Conservation (phyloP, 2,797 vertebrate species). For the Xenops minutus region DNA sequence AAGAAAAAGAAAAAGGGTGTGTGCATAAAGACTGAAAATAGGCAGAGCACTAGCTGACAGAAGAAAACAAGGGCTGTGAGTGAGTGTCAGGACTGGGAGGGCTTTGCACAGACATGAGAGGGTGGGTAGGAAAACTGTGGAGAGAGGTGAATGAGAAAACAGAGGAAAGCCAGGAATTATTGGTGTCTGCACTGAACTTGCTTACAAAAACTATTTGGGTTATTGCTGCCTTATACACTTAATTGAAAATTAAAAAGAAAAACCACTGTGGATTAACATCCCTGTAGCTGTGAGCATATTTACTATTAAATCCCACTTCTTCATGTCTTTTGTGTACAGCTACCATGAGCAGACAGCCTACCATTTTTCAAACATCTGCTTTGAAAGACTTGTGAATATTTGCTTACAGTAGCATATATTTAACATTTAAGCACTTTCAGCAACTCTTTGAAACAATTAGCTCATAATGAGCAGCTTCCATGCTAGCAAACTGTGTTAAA, state of each 20-base stretch:
- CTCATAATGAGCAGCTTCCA: constrained; percentile 56
- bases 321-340: background rate
- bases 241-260: background rate
- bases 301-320: background rate
- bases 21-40: background rate
- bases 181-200: background rate
- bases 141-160: background rate
- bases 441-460: constrained; percentile 68
- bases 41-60: background rate
- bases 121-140: background rate
- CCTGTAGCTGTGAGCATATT: background rate
- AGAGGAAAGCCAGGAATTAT: background rate
- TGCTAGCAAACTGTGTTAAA: constrained; percentile 30
- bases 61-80: background rate
- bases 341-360: constrained; percentile 8
- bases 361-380: constrained; percentile 42
- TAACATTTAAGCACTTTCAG: constrained; percentile 67
- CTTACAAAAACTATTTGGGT: background rate
- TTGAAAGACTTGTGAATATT: constrained; percentile 40
- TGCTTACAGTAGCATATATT: constrained; percentile 61
- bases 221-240: background rate
- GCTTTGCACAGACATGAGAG: background rate
- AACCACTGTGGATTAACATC: background rate
- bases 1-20: fast-evolving
- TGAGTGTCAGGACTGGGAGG: background rate